These are phyloP conservation scores for Noctua fimbriata DNA, from an alignment of 2,888 invertebrate species.

Conservation along the genomic window DNA sequence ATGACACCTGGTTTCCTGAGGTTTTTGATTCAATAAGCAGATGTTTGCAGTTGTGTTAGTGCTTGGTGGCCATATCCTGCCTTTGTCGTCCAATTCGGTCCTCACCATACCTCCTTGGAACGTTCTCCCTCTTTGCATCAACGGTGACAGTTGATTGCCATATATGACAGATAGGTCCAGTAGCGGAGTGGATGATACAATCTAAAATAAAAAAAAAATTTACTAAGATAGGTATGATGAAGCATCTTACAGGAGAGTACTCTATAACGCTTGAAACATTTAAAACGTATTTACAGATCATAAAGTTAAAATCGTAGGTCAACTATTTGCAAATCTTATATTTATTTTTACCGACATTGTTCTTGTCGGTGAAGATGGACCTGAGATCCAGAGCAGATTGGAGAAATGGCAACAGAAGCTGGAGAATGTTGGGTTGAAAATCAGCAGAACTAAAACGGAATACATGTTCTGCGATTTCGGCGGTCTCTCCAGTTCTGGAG, in stretches of 20 bases:
- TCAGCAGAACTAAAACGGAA: too few relatives aligned
- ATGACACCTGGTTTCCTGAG: constrained; percentile 73
- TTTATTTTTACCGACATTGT: too few relatives aligned
- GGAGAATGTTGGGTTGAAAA: too few relatives aligned
- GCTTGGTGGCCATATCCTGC: constrained; percentile 77
- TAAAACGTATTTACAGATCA: neutral
- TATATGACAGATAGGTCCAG: constrained; percentile 73
- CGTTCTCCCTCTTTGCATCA: constrained; percentile 63
- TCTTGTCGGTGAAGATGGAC: too few relatives aligned
- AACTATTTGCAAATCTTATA: neutral
- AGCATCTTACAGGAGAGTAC: neutral
- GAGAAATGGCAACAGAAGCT: too few relatives aligned
- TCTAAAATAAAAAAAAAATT: constrained; percentile 56
- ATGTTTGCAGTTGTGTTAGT: constrained; percentile 62
- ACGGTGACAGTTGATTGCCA: constrained; percentile 59
- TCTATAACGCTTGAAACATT: neutral
- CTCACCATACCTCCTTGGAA: constrained; percentile 74
- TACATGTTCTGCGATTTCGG: too few relatives aligned
- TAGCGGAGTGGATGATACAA: constrained; percentile 72
- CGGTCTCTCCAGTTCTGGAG: too few relatives aligned
- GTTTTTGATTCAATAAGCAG: constrained; percentile 69
- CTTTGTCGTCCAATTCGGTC: constrained; percentile 70
- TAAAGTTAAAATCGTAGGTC: neutral
- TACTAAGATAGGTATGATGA: neutral
- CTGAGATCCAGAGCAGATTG: too few relatives aligned